Base-by-base conservation (phyloP, 2,797 vertebrate genomes). In the Amblyopsis hoosieri region DNA sequence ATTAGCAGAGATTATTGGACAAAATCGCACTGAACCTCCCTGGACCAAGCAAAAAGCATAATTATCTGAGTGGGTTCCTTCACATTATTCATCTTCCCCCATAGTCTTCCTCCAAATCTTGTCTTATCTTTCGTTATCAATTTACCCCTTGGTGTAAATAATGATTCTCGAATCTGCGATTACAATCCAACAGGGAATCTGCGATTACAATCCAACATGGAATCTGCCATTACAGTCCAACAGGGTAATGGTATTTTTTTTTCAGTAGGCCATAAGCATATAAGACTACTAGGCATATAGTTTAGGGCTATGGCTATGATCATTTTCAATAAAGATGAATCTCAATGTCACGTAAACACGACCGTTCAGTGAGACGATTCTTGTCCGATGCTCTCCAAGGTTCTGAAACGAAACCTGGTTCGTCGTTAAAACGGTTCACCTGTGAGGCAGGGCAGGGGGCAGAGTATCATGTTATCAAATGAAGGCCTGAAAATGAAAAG, bases 371-470 rank as follows among this genome's bases (percentile, higher is more conserved):
- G 71, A 79, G 71, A 14, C 42, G 9, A 14, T 31, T 10, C 10
- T 37, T 42, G 42, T 12, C 13, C 12, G 74, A 37, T 73, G 70
- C 87, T 92, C 69, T 91, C 89, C 90, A 69, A 62, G 90, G 89
- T 92, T 74, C 91, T 93, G 87, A 90, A 87, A 75, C 1, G 52
- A 63, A 64, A 83, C 70, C 81, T 81, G 73, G n/a, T 7, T 12
- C 33, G 3, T 29, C 17, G 56, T 8, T n/a, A 1, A 12, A 52
- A 15, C 23, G 19, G 13, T 17, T 58, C 29, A 71, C 53, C 59
- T 72, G 61, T 51, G 15, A 3, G 5, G 1, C 47, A 14, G 12
- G 47, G n/a, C 47, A 49, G 33, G 8, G 33, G 6, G 5, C 8
- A 8, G 1, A 37, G 33, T 8, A 8, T 8, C 33, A 37, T 37